Conservation (phyloP, 2,888 invertebrate species). For the Ennomos erosarius region DNA sequence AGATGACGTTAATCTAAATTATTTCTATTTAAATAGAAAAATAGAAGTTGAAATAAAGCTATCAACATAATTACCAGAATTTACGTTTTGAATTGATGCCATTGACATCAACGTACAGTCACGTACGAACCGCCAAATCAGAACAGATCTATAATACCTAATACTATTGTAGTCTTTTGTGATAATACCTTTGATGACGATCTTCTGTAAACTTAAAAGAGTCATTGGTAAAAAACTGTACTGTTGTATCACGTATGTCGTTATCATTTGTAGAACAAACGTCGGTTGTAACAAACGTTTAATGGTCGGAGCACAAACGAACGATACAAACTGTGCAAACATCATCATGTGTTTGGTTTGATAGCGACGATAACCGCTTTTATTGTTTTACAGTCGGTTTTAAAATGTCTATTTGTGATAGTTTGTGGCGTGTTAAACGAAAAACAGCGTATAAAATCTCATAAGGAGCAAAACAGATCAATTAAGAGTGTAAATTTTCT, state of each 20-base stretch:
- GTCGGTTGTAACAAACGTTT: constrained; percentile 73
- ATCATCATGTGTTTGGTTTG: constrained; percentile 36
- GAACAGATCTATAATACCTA: not conserved
- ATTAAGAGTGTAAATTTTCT: too few species aligned
- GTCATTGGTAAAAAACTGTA: not conserved
- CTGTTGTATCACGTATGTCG: constrained; percentile 47
- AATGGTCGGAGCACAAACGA: constrained; percentile 52
- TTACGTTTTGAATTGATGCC: constrained; percentile 13
- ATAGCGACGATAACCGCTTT: constrained; percentile 70
- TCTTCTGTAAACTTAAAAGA: not conserved
- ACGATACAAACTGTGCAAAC: constrained; percentile 25
- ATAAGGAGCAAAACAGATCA: too few species aligned
- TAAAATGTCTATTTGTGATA: constrained; percentile 55
- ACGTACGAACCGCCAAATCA: constrained; percentile 12
- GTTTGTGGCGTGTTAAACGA: constrained; percentile 1
- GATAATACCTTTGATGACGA: not conserved
- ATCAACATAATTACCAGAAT: constrained; percentile 3
- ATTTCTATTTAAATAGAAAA: constrained; percentile 11
- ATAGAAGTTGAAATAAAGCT: constrained; percentile 6
- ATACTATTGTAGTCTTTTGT: too few species aligned
- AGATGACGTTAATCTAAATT: constrained; percentile 16
- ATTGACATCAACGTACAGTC: constrained; percentile 17
- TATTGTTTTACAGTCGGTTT: constrained; percentile 82
- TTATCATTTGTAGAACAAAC: constrained; percentile 69
- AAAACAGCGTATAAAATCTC: not conserved